These are phyloP conservation scores for Tenualosa thibaudeaui DNA, from an alignment of 2,797 vertebrate genomes.

Conservation along the genomic window DNA sequence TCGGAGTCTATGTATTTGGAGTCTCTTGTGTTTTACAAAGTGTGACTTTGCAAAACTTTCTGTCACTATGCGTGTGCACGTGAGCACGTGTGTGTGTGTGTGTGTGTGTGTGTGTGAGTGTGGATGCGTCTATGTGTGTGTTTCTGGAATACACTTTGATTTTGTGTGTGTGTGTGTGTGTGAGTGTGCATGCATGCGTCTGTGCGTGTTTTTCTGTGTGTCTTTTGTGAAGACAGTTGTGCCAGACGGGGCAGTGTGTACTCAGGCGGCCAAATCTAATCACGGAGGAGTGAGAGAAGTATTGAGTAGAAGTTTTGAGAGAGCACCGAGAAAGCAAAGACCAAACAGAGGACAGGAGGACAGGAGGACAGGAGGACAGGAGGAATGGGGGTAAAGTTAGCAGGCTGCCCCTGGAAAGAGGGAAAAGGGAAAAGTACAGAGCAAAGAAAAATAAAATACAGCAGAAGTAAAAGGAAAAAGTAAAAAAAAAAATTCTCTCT, in stretches of 20 bases:
- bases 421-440: conserved; percentile 10
- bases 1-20: neutral
- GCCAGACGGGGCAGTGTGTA: neutral
- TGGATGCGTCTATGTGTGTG: neutral
- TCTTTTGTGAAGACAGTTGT: neutral
- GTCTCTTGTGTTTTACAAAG: neutral
- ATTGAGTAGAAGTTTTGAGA: neutral
- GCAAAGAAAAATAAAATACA: neutral
- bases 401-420: no score
- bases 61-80: neutral
- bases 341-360: no score
- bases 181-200: neutral
- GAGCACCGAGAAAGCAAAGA: neutral
- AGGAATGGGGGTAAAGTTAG: no score
- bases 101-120: neutral
- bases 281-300: neutral
- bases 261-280: neutral
- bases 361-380: no score
- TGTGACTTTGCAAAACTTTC: neutral
- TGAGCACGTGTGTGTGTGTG: neutral
- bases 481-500: neutral
- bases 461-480: conserved; percentile 13
- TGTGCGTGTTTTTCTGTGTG: neutral
- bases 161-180: neutral
- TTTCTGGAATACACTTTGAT: neutral